A percentile compares a stretch with the other conserved stretches of the same genome.
Evolutionary conservation across 2,888 invertebrate species (phyloP).

Genomic region (Parnassius apollo): DNA sequence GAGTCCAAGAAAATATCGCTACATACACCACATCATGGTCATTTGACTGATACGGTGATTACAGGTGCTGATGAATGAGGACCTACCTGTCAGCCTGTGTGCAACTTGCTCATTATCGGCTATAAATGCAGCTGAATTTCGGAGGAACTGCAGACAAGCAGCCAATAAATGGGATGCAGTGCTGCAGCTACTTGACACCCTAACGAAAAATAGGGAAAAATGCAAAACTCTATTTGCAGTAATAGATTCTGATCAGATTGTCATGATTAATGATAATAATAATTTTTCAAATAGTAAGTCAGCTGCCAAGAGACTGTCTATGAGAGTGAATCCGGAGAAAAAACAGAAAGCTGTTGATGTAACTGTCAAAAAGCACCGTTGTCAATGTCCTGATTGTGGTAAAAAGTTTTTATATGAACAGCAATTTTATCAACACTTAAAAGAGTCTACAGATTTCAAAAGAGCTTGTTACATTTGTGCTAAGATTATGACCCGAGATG

Average conservation of each 20-base stretch:
- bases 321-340: constrained; percentile 8
- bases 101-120: constrained; percentile 51
- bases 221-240: constrained; percentile 42
- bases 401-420: constrained; percentile 53
- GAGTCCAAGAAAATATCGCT: no score
- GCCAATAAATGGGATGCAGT: constrained; percentile 49
- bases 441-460: constrained; percentile 54
- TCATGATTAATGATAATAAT: constrained; percentile 37
- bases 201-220: constrained; percentile 37
- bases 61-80: constrained; percentile 61
- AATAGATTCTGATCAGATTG: constrained; percentile 44
- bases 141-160: constrained; percentile 49
- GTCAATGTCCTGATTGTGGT: constrained; percentile 56
- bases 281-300: constrained; percentile 16
- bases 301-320: constrained; percentile 25
- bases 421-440: constrained; percentile 56
- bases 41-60: constrained; percentile 66
- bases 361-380: constrained; percentile 36
- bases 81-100: constrained; percentile 63
- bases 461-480: constrained; percentile 64
- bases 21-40: constrained; percentile 44
- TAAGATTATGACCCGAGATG: constrained; percentile 52
- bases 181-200: constrained; percentile 43
- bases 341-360: constrained; percentile 1
- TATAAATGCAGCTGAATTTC: constrained; percentile 56